A percentile compares a stretch with the other conserved stretches of the same genome.
These are phyloP conservation scores for Ophion ventricosus DNA, from an alignment of 2,888 invertebrate genomes.

Conservation along the genomic window DNA sequence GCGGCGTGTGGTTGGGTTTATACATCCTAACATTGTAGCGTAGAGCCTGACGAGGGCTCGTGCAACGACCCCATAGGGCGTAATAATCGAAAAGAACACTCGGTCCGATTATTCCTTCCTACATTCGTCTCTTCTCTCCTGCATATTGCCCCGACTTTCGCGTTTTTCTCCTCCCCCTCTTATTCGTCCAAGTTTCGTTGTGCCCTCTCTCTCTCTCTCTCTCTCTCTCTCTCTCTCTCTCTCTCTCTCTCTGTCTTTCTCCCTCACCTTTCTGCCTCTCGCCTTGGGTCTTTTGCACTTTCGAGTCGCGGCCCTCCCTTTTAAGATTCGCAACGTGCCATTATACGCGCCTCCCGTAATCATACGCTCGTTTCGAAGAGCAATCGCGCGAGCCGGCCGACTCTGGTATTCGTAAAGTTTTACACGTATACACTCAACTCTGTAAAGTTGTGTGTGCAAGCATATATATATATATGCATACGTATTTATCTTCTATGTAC, in stretches of 20 bases:
- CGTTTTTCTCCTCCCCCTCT: not conserved
- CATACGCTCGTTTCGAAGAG: slow-evolving; percentile 76
- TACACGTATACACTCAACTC: not conserved
- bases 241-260: slow-evolving; percentile 28
- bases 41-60: slow-evolving; percentile 14
- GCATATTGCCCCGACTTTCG: slow-evolving; percentile 14
- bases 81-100: slow-evolving; percentile 62
- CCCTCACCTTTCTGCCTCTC: slow-evolving; percentile 27
- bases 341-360: slow-evolving; percentile 75
- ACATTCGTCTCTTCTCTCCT: slow-evolving; percentile 3
- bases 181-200: slow-evolving; percentile 13
- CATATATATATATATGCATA: slow-evolving; percentile 9
- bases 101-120: not conserved
- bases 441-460: slow-evolving; percentile 17
- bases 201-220: slow-evolving; percentile 22
- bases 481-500: slow-evolving; percentile 9
- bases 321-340: slow-evolving; percentile 72
- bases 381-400: slow-evolving; percentile 62
- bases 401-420: slow-evolving; percentile 43
- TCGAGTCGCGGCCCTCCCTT: slow-evolving; percentile 62
- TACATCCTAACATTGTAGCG: not conserved
- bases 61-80: slow-evolving; percentile 65
- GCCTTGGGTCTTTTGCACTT: slow-evolving; percentile 60
- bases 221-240: slow-evolving; percentile 26
- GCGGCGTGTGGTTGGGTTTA: not conserved